Evolutionary conservation across 2,888 invertebrate genomes (phyloP).

Genomic region (Chaitophorus viminalis): DNA sequence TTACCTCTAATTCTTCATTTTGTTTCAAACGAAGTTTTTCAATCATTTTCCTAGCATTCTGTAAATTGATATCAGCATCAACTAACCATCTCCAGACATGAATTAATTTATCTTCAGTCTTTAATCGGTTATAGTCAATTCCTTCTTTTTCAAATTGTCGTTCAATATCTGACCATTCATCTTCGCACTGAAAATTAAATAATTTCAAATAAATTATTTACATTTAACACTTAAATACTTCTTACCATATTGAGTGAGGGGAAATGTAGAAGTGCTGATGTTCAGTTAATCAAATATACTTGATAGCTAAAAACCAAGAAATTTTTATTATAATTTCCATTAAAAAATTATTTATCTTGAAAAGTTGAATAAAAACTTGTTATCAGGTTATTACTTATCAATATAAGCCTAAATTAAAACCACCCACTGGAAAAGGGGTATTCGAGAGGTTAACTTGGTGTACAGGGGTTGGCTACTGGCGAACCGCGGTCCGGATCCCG

Average conservation of each 20-base stretch:
- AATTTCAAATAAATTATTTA: neutral
- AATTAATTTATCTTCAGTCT: conserved; percentile 66
- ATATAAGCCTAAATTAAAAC: neutral
- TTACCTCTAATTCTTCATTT: conserved; percentile 68
- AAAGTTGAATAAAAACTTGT: neutral
- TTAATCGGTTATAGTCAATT: conserved; percentile 66
- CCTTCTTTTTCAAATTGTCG: conserved; percentile 68
- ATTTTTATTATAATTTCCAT: neutral
- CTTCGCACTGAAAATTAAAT: conserved; percentile 66
- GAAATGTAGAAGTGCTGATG: too few species aligned
- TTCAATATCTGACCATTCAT: conserved; percentile 67
- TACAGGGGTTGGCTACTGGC: too few species aligned
- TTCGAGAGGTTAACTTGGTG: too few species aligned
- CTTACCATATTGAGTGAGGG: conserved; percentile 7
- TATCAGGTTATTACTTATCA: neutral
- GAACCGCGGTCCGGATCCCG: too few species aligned
- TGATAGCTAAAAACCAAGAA: neutral
- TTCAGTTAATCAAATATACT: neutral
- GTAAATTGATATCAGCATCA: conserved; percentile 68
- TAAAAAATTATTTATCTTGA: neutral
- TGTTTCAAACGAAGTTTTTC: conserved; percentile 68
- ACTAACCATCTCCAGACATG: conserved; percentile 68
- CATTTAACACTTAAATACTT: neutral
- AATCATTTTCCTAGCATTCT: conserved; percentile 67
- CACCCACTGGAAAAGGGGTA: neutral